Percentiles rank a stretch among this genome's conserved stretches.
These are phyloP conservation scores for Drosophila aldrichi DNA, from an alignment of 2,888 invertebrate genomes.

Conservation along the genomic window DNA sequence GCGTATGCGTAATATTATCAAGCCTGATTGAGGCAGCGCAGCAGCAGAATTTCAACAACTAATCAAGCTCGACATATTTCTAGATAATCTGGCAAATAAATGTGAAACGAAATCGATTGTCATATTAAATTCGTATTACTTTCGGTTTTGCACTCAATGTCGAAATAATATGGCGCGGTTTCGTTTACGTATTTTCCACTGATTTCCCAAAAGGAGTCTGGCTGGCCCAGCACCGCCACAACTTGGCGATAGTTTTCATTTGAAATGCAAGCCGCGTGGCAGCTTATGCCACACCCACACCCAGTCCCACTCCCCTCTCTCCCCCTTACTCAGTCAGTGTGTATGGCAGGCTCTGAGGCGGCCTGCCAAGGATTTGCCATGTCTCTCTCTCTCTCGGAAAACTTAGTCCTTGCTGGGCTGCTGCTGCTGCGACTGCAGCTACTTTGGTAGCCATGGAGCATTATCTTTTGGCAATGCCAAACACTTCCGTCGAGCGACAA, in stretches of 20 bases:
- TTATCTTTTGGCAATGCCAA: conserved; percentile 73
- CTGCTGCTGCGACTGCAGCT: conserved; percentile 27
- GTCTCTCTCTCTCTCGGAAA: conserved; percentile 53
- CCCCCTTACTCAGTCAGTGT: neutral
- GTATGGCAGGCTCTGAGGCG: conserved; percentile 43
- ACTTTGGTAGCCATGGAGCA: conserved; percentile 41
- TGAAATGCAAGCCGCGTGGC: conserved; percentile 67
- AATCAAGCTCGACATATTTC: neutral
- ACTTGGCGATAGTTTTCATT: conserved; percentile 59
- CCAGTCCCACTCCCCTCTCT: neutral
- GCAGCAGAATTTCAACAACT: neutral
- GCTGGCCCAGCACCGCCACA: conserved; percentile 42
- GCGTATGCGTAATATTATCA: conserved; percentile 51
- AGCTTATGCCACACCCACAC: conserved; percentile 4
- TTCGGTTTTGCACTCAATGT: conserved; percentile 66
- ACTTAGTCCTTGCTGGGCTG: conserved; percentile 62
- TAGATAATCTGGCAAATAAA: conserved; percentile 6
- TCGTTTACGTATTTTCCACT: conserved; percentile 70
- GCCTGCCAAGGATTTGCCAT: conserved; percentile 62
- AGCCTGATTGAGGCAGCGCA: neutral
- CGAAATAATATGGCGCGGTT: conserved; percentile 77
- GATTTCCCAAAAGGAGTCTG: conserved; percentile 59
- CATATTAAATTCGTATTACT: conserved; percentile 54
- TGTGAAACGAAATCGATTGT: conserved; percentile 41
- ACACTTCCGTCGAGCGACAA: conserved; percentile 73